Conservation (phyloP, 2,113 vertebrate genomes). For the Pluvialis apricaria region DNA sequence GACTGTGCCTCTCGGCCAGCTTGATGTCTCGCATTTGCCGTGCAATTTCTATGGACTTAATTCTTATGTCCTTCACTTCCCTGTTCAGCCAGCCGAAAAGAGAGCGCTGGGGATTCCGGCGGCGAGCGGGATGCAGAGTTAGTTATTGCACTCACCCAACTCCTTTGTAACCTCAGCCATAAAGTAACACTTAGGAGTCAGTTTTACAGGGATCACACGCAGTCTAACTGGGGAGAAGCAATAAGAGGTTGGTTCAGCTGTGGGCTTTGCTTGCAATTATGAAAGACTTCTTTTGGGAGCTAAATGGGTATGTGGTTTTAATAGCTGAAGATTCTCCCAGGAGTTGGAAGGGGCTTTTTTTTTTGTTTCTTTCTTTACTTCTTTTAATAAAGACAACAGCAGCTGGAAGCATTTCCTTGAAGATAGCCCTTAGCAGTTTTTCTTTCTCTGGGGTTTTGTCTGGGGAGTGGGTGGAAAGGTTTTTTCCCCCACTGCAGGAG, state of each 20-base stretch:
- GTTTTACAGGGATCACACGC: not conserved
- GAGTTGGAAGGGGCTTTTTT: not conserved
- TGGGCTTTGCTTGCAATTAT: slow-evolving; percentile 43
- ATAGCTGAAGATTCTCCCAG: slow-evolving; percentile 36
- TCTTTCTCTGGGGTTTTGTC: not conserved
- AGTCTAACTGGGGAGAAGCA: slow-evolving; percentile 2
- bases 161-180: slow-evolving; percentile 2
- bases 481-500: not conserved
- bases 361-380: slow-evolving; percentile 16
- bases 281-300: slow-evolving; percentile 29
- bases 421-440: not conserved
- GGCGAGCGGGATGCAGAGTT: not conserved
- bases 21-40: not conserved
- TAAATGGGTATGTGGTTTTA: slow-evolving; percentile 27
- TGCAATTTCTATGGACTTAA: not conserved
- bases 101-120: fast-evolving
- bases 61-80: not conserved
- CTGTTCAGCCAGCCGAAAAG: not conserved
- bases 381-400: slow-evolving; percentile 47
- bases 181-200: not conserved
- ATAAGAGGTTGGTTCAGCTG: not conserved
- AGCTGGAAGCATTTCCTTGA: slow-evolving; percentile 30
- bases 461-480: not conserved
- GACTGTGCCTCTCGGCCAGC: not conserved
- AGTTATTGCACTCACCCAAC: not conserved